Base-by-base conservation (phyloP, 2,888 invertebrate species). In the Phasia obesa region DNA sequence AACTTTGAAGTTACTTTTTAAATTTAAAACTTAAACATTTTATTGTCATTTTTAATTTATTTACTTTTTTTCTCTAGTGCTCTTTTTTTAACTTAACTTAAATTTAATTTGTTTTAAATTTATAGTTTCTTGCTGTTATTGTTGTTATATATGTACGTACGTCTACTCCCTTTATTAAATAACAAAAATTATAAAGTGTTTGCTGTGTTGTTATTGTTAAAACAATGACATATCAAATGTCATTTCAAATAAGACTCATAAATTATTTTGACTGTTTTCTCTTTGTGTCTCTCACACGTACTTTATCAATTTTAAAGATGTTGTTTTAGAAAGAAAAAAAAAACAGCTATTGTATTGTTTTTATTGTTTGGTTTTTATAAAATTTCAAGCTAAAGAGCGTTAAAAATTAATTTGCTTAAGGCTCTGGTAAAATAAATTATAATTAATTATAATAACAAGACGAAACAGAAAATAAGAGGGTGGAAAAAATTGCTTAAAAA, bases 361-460 rank as follows among this genome's bases (percentile, higher is more conserved):
- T 76, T 51, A 49, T 42, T 71, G 42, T 44, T 27, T 65, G 42
- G 31, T 71, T 27, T 76, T 67, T 69, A 51, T 70, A 69, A 55
- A 42, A 62, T 55, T 53, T 49, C 38, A 62, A 70, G 65, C 77
- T 83, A 85, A 85, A 83, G 65, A 67, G 81, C 85, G 76, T 85
- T 82, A 75, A 78, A 83, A 85, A 85, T 83, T 81, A 82, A 85
- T 85, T 85, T 82, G 85, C 82, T 65, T 82, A 75, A 81, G 76
- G 85, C 81, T 70, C 74, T 84, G 84, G 79, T 67, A 65, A 65
- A 59, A 53, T 55, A 49, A 55, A 59, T 53, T 75, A 75, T 79
- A 83, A 79, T 83, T 83, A 83, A 83, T 83, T 83, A 51, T 35
- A 65, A 59, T 70, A 77, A 55, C 55, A 47, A 49, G 53, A 65